Percentiles rank a stretch among this genome's conserved stretches.
These are phyloP conservation scores for Nycticorax nycticorax DNA, from an alignment of 2,113 vertebrate genomes.

Conservation along the genomic window DNA sequence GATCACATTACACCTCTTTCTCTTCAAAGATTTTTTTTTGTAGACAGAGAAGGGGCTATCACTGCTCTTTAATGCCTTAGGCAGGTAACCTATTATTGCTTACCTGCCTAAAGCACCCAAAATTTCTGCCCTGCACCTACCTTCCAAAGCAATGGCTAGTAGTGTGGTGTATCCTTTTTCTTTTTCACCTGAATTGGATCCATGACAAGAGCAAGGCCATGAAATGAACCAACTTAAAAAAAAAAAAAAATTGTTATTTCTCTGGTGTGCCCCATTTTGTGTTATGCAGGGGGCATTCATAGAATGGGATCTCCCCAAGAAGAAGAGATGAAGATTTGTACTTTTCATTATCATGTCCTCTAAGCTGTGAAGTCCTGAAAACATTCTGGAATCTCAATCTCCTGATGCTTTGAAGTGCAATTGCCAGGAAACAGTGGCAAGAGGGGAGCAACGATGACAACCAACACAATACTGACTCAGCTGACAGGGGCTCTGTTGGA, in stretches of 20 bases:
- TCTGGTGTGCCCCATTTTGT: background rate
- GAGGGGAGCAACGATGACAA: background rate
- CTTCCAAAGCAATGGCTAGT: background rate
- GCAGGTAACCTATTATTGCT: background rate
- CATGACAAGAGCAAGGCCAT: background rate
- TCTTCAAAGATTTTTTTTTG: background rate
- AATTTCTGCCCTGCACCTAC: background rate
- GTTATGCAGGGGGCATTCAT: background rate
- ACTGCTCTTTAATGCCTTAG: background rate
- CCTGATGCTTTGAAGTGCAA: background rate
- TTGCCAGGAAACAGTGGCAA: background rate
- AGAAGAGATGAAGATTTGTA: background rate
- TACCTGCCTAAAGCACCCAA: background rate
- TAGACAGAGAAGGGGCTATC: background rate
- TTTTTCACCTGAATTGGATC: background rate
- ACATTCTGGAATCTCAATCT: background rate
- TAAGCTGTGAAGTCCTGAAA: background rate
- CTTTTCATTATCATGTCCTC: background rate
- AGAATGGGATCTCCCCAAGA: background rate
- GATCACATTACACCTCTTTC: constrained; percentile 7
- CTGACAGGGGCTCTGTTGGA: background rate
- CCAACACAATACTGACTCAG: background rate
- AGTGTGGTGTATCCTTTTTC: background rate
- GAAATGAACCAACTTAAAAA: background rate
- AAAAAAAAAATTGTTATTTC: background rate